phyloP scores from a whole-genome alignment of 2,113 vertebrate genomes.

The Labeo catla region DNA sequence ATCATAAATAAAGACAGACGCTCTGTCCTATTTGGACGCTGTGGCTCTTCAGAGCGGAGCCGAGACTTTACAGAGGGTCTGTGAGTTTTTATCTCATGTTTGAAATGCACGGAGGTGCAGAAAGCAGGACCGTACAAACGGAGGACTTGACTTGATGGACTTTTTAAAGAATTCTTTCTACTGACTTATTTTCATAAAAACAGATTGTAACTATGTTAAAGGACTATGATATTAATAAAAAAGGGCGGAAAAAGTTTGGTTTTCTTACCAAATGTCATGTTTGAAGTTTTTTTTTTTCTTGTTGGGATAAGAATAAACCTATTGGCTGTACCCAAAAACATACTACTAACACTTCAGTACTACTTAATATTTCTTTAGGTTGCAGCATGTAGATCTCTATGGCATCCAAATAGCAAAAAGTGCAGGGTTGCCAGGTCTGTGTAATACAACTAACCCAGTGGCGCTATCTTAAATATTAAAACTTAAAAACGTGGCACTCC shows the following conservation, averaged over 20 bases:
- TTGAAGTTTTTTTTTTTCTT: background rate
- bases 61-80: conserved; percentile 42
- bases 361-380: too few relatives aligned
- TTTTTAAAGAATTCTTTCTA: conserved; percentile 69
- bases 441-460: too few relatives aligned
- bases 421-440: too few relatives aligned
- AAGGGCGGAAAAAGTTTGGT: conserved; percentile 45
- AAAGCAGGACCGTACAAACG: conserved; percentile 51
- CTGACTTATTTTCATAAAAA: conserved; percentile 72
- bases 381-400: too few relatives aligned
- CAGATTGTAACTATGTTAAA: conserved; percentile 65
- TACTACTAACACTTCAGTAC: too few relatives aligned
- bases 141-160: conserved; percentile 55
- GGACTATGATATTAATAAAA: conserved; percentile 66
- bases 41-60: conserved; percentile 31
- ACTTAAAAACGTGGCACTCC: too few relatives aligned
- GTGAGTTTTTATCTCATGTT: conserved; percentile 54
- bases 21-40: conserved; percentile 45
- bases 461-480: too few relatives aligned
- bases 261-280: conserved; percentile 10
- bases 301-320: background rate
- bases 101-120: conserved; percentile 43
- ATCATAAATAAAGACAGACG: conserved; percentile 33
- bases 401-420: too few relatives aligned
- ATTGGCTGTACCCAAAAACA: background rate